Percentiles rank a stretch among this genome's conserved stretches.
phyloP scores from a whole-genome alignment of 1,140 invertebrate species.

The Diploscapter pachys region DNA sequence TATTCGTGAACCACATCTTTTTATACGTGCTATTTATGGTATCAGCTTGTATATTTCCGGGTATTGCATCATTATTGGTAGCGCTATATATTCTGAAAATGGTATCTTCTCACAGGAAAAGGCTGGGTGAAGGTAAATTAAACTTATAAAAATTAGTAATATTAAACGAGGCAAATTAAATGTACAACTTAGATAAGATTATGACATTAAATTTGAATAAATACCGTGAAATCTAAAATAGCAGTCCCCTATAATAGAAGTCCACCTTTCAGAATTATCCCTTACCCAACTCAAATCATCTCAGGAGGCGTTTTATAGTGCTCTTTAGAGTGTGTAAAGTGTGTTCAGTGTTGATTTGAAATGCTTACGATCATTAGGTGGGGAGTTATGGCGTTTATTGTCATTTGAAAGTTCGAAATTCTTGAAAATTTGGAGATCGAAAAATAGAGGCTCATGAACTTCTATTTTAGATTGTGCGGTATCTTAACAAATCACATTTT shows the following conservation, averaged over 20 bases:
- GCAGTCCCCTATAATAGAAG: too few relatives aligned
- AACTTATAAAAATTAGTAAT: too few relatives aligned
- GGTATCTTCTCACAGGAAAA: constrained; percentile 23
- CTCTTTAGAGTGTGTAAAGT: too few relatives aligned
- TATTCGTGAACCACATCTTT: constrained; percentile 29
- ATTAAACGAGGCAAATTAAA: neutral
- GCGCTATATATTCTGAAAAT: constrained; percentile 30
- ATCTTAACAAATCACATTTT: too few relatives aligned
- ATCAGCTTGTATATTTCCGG: constrained; percentile 22
- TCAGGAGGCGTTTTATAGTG: too few relatives aligned
- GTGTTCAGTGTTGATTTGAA: too few relatives aligned
- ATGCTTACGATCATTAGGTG: too few relatives aligned
- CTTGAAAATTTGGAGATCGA: neutral
- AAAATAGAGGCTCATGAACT: too few relatives aligned
- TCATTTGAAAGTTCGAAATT: constrained; percentile 7
- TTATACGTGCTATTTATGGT: constrained; percentile 29
- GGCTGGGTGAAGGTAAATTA: constrained; percentile 22
- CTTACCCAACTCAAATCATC: too few relatives aligned
- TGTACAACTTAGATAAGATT: neutral
- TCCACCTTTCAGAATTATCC: too few relatives aligned
- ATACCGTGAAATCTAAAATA: too few relatives aligned
- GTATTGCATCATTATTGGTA: constrained; percentile 21
- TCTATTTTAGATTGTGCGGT: too few relatives aligned
- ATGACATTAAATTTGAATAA: neutral
- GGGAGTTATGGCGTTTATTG: neutral